Evolutionary conservation across 2,888 invertebrate genomes (phyloP).

Genomic region (Gortyna flavago): DNA sequence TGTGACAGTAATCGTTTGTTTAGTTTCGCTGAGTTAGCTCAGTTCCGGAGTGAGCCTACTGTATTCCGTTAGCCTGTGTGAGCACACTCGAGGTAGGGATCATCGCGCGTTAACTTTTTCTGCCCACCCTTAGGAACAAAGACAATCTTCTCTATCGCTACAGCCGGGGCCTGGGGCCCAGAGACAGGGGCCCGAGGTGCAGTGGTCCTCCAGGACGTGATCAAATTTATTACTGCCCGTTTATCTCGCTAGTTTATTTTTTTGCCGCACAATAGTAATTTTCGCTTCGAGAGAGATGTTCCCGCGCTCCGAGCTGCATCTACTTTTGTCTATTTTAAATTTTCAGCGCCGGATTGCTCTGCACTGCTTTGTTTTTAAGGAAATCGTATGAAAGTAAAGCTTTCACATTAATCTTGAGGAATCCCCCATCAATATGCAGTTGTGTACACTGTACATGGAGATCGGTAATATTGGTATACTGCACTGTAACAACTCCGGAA

Average conservation of each 20-base stretch:
- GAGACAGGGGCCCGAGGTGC: constrained; percentile 14
- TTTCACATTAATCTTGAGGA: constrained; percentile 35
- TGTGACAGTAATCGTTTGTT: background rate
- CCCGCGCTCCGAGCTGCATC: background rate
- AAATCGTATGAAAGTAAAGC: constrained; percentile 25
- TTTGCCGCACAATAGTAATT: constrained; percentile 49
- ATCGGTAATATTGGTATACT: constrained; percentile 6
- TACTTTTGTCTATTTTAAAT: constrained; percentile 32
- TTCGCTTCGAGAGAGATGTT: constrained; percentile 48
- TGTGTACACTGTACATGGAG: background rate
- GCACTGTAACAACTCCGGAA: constrained; percentile 4
- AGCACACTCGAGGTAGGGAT: constrained; percentile 30
- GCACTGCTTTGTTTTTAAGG: constrained; percentile 19
- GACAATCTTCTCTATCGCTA: constrained; percentile 45
- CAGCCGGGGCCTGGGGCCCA: constrained; percentile 6
- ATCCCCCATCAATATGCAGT: constrained; percentile 5
- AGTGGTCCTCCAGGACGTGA: constrained; percentile 45
- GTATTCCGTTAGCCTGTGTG: background rate
- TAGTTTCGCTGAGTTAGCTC: background rate
- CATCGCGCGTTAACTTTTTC: constrained; percentile 50
- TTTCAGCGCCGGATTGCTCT: constrained; percentile 24
- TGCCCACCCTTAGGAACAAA: constrained; percentile 42
- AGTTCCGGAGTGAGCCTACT: constrained; percentile 10
- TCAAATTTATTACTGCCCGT: constrained; percentile 50
- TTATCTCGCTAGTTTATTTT: constrained; percentile 55